Conservation (phyloP, 37 sponge, comb jelly and placozoan species). For the Lycopodina hypogea region DNA sequence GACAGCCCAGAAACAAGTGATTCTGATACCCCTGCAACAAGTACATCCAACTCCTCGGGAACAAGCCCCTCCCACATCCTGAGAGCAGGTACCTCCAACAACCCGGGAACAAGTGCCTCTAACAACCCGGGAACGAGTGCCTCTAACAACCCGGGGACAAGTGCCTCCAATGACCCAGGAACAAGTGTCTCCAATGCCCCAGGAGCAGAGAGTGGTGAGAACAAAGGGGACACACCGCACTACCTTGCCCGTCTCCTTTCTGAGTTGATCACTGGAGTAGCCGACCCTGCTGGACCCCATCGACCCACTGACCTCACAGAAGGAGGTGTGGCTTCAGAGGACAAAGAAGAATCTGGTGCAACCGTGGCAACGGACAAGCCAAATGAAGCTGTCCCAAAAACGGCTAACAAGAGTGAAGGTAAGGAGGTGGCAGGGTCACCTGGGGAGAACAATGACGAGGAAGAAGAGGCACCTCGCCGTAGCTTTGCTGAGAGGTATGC, state of each 20-base stretch:
- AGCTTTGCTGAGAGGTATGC: conserved; percentile 36
- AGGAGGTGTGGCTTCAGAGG: neutral
- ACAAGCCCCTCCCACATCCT: too few species aligned
- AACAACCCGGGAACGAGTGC: too few species aligned
- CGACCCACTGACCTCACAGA: neutral
- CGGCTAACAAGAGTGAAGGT: neutral
- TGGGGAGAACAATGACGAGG: neutral
- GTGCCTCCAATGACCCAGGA: neutral
- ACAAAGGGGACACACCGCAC: conserved; percentile 8
- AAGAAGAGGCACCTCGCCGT: neutral
- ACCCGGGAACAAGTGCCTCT: too few species aligned
- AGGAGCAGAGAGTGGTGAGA: too few species aligned
- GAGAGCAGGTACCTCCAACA: too few species aligned
- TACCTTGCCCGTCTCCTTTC: conserved; percentile 12
- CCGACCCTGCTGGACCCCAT: neutral
- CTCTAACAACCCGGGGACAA: too few species aligned
- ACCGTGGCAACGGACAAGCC: neutral
- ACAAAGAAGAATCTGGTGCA: neutral
- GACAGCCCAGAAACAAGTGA: too few species aligned
- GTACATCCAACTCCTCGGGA: too few species aligned
- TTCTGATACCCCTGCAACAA: too few species aligned
- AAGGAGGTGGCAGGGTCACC: neutral
- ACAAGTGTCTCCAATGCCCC: neutral
- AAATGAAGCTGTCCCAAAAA: neutral
- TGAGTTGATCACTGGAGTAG: conserved; percentile 20